Conservation (phyloP, 2,888 invertebrate species). For the Lamellibrachia columna region DNA sequence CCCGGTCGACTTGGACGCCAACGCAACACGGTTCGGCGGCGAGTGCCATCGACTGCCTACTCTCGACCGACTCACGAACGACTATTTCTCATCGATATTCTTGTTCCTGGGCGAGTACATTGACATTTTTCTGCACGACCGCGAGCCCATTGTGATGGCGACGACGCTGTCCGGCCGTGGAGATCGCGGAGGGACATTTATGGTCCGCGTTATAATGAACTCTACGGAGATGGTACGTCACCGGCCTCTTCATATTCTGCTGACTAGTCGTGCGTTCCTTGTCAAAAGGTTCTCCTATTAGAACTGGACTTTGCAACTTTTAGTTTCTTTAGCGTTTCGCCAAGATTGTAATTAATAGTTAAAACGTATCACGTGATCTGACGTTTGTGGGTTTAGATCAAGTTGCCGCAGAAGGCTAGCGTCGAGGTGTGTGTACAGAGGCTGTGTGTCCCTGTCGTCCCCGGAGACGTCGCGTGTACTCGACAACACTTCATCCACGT, state of each 20-base stretch:
- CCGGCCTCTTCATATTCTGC: background rate
- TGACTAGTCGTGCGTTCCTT: background rate
- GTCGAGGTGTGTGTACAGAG: too few species aligned
- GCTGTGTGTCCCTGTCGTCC: too few species aligned
- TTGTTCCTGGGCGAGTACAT: background rate
- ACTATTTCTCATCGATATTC: background rate
- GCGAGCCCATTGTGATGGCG: background rate
- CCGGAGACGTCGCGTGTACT: background rate
- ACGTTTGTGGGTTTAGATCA: too few species aligned
- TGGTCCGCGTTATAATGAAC: background rate
- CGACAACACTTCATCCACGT: background rate
- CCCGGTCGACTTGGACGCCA: background rate
- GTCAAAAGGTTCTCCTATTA: background rate
- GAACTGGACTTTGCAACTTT: background rate
- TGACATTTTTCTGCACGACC: background rate
- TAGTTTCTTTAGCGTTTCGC: background rate
- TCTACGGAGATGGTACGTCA: background rate
- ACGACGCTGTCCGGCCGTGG: background rate
- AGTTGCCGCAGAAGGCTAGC: too few species aligned
- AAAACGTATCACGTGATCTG: too few species aligned
- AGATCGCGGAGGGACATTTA: background rate
- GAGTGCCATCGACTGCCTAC: background rate
- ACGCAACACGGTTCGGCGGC: background rate
- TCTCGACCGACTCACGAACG: background rate
- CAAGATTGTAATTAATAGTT: background rate